These are phyloP conservation scores for Tychaedon coryphoeus DNA, from an alignment of 2,113 vertebrate genomes.

Conservation along the genomic window DNA sequence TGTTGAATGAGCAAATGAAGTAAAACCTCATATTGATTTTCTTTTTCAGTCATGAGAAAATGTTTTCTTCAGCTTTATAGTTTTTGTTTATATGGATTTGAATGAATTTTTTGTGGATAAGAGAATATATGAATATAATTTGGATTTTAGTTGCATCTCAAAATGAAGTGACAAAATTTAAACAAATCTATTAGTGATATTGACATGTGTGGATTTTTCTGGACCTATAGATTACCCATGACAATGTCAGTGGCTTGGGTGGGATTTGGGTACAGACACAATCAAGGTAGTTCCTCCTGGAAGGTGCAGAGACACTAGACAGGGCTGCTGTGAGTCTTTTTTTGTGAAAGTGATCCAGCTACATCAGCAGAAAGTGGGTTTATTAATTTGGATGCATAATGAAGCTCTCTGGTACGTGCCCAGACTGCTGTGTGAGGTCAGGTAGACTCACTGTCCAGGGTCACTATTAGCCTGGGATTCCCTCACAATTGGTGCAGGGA, in stretches of 20 bases:
- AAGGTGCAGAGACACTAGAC: background rate
- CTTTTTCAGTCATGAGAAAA: background rate
- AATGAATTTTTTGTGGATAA: background rate
- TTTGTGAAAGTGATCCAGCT: background rate
- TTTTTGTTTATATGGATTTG: background rate
- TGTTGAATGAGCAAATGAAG: background rate
- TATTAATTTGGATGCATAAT: background rate
- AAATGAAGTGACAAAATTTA: background rate
- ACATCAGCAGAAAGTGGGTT: background rate
- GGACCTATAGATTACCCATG: background rate
- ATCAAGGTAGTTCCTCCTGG: background rate
- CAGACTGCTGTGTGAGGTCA: background rate
- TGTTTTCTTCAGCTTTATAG: background rate
- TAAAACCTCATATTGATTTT: background rate
- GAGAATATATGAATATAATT: background rate
- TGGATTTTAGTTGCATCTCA: background rate
- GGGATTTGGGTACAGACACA: background rate
- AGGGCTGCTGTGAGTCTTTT: background rate
- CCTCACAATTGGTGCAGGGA: background rate
- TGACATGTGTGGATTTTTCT: background rate
- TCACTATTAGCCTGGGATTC: background rate
- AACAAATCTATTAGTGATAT: background rate
- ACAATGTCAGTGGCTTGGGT: background rate
- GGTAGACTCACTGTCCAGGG: background rate
- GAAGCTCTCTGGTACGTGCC: background rate